These are phyloP conservation scores for Callipepla squamata DNA, from an alignment of 2,113 vertebrate species.

Conservation along the genomic window DNA sequence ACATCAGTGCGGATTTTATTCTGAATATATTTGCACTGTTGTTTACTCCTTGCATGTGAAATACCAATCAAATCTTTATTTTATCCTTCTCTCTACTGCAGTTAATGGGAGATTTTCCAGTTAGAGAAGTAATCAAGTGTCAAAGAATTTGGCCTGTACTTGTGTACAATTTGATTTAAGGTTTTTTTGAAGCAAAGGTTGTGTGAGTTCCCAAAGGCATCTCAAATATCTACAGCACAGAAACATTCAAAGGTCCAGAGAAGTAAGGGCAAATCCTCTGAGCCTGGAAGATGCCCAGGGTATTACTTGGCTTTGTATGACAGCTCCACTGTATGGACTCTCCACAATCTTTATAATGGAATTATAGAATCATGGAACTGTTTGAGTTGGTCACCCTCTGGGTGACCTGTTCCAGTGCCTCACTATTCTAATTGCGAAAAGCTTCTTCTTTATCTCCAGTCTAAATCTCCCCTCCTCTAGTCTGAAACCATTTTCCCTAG, in stretches of 20 bases:
- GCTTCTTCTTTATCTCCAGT: no score
- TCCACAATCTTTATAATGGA: not conserved
- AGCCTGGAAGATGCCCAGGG: not conserved
- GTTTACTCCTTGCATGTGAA: not conserved
- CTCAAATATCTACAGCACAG: not conserved
- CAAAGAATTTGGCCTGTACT: not conserved
- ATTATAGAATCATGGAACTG: no score
- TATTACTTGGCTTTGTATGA: accelerated
- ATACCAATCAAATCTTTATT: not conserved
- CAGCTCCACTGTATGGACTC: accelerated
- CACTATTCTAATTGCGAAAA: no score
- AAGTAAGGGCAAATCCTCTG: not conserved
- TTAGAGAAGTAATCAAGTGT: not conserved
- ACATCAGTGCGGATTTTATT: not conserved
- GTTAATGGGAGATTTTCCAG: not conserved
- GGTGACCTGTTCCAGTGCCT: no score
- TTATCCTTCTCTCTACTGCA: not conserved
- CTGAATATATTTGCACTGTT: not conserved
- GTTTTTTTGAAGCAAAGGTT: not conserved
- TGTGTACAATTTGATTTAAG: accelerated
- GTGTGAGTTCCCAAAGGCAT: not conserved
- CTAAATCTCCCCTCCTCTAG: no score
- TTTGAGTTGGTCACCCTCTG: no score
- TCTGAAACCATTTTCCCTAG: no score
- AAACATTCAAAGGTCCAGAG: not conserved